Evolutionary conservation across 2,888 invertebrate genomes (phyloP), one percentile per base, ranked within the genome.

Genomic region (Ophion obscuratus): DNA sequence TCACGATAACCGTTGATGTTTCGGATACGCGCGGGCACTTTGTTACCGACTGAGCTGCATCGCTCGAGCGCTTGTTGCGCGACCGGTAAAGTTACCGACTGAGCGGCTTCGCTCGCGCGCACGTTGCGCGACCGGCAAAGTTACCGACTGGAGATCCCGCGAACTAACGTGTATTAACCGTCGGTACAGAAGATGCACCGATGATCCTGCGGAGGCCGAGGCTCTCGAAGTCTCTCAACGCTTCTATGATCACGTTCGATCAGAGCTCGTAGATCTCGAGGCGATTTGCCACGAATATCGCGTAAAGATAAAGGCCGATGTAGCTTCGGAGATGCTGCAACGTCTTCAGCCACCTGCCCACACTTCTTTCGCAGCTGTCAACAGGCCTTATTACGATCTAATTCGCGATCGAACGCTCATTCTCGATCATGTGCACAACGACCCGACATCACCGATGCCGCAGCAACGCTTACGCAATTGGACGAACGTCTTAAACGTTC

Each of bases 261-360:
- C 80, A 0, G 87, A 89, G 20, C 76, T 90, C 11, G n/a, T 86
- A 20, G 59, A 68, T 0, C 47, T 90, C 2, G 90, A 90, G 53
- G 76, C 81, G 66, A 27, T 74, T 17, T 90, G 87, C 62, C 85
- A 89, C 9, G 84, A 89, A 47, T 85, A 82, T 77, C 83, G 87
- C 6, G 7, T 64, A 9, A 77, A 81, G n/a, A 81, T 90, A 47
- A 83, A 87, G 53, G 73, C 85, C 17, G 83, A 89, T 57, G 80
- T 89, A 17, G 57, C 81, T 24, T 68, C 61, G 14, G 86, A 88
- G 59, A 70, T 57, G 7, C 74, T 64, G 7, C 77, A 66, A 62
- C 87, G 89, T 10, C 64, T 84, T 10, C 86, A 84, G 40, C 85
- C 83, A 47, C 70, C 86, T 2, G 74, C 64, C 3, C 53, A 82